Evolutionary conservation across 1,140 invertebrate species (phyloP).

Genomic region (Hydropsyche tenuis): DNA sequence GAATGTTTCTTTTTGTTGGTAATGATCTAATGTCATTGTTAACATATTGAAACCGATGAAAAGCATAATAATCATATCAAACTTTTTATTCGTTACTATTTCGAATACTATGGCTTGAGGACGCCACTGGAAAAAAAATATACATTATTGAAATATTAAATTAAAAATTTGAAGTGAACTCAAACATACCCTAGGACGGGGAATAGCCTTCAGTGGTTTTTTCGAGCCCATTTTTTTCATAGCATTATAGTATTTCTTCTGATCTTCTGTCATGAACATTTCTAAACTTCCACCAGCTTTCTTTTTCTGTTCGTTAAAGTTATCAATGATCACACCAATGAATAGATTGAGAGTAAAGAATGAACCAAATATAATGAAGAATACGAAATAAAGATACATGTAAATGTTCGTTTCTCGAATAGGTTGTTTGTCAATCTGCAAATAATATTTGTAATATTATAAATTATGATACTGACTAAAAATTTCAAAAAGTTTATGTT

Average conservation of each 20-base stretch:
- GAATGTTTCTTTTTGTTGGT: conserved; percentile 85
- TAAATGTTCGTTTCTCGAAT: conserved; percentile 92
- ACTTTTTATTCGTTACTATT: conserved; percentile 97
- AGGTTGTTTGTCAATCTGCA: conserved; percentile 87
- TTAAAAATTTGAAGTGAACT: neutral
- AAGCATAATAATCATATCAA: conserved; percentile 99
- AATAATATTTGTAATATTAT: conserved; percentile 52
- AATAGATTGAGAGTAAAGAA: conserved; percentile 98
- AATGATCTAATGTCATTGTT: conserved; percentile 97
- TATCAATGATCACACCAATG: conserved; percentile 98
- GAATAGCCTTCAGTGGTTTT: conserved; percentile 97
- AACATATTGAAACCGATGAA: conserved; percentile 99
- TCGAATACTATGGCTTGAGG: conserved; percentile 96
- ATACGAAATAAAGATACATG: conserved; percentile 98
- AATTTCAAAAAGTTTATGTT: neutral
- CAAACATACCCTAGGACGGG: conserved; percentile 85
- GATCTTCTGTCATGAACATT: conserved; percentile 99
- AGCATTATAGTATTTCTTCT: conserved; percentile 99
- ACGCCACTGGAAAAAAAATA: conserved; percentile 79
- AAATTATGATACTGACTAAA: too few species aligned
- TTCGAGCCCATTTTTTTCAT: conserved; percentile 99
- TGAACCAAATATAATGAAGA: conserved; percentile 97
- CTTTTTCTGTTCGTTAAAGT: conserved; percentile 99
- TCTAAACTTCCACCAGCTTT: conserved; percentile 97
- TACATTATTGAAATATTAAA: conserved; percentile 34